phyloP scores from a whole-genome alignment of 2,113 vertebrate genomes.

The Platanista minor region DNA sequence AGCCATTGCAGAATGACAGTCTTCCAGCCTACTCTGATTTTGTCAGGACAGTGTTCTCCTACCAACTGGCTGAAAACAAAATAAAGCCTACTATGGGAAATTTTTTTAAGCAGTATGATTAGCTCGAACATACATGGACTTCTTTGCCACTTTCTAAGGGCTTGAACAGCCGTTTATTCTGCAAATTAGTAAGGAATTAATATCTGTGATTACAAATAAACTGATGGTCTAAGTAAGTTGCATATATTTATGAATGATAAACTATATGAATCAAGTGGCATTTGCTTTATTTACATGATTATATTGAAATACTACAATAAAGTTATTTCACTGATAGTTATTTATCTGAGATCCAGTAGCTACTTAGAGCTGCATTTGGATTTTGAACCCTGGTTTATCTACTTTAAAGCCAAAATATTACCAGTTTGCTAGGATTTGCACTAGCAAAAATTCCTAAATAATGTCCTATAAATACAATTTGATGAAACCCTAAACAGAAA shows the following conservation, averaged over 20 bases:
- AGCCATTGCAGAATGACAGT: neutral
- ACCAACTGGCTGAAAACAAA: neutral
- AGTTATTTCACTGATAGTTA: neutral
- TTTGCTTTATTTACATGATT: neutral
- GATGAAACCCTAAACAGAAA: neutral
- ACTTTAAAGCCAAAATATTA: neutral
- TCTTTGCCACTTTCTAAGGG: neutral
- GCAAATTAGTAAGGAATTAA: neutral
- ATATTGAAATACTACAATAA: neutral
- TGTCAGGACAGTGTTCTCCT: neutral
- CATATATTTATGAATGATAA: neutral
- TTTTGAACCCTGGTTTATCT: neutral
- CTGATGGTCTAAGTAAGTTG: neutral
- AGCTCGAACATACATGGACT: rapidly evolving
- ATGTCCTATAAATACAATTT: neutral
- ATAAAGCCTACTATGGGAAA: neutral
- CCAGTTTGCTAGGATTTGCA: neutral
- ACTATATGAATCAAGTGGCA: neutral
- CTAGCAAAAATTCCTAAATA: neutral
- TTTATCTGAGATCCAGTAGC: neutral
- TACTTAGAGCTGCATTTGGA: neutral
- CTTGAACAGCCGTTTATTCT: neutral
- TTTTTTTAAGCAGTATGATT: neutral
- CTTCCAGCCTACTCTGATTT: neutral
- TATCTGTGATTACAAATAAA: neutral